Base-by-base conservation (phyloP, 2,888 invertebrate species). In the Trichopria drosophilae region DNA sequence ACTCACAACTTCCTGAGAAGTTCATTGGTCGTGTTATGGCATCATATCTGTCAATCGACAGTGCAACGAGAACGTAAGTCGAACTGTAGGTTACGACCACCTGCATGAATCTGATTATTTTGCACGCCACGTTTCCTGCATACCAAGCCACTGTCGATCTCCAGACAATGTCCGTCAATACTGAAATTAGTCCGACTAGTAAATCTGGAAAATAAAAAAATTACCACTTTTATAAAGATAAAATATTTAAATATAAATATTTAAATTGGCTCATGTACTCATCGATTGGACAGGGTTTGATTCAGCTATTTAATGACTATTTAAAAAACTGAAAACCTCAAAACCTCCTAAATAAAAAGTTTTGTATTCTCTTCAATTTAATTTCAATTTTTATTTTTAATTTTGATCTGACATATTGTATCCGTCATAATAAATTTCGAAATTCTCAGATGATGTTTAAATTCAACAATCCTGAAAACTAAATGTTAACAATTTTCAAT, bases 11-110 rank as follows among this genome's bases (percentile, higher is more conserved):
- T 68, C 92, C 90, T 43, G 91, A 90, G 77, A 94, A 94, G 78
- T 93, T 93, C 91, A 94, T 92, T 1, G 94, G 94, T 76, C 92
- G 89, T 10, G 91, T 91, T 69, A 94, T 93, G 58, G 93, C 94
- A 68, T 94, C 93, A 72, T 93, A 93, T 65, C 94, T 82, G 78
- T 94, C 94, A 66, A 94, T 92, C 66, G 92, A 93, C 53, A 94
- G 81, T 3, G 93, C 93, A 18, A 94, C 93, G 49, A 94, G 80
- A 22, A 94, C 93, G 72, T 94, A 94, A 0, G 93, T 94, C 3
- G 93, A 93, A 1, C 92, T 91, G 72, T 92, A 94, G 61, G 93
- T 93, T 41, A 93, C 92, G 59, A 93, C 85, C 2, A 86, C 90
- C 85, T 90, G 81, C 47, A 80, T 77, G 74, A 91, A 94, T 65